Percentiles rank a stretch among this genome's conserved stretches.
These are phyloP conservation scores for Diadumene lineata DNA, from an alignment of 92 coral and sea anemone species.

Conservation along the genomic window DNA sequence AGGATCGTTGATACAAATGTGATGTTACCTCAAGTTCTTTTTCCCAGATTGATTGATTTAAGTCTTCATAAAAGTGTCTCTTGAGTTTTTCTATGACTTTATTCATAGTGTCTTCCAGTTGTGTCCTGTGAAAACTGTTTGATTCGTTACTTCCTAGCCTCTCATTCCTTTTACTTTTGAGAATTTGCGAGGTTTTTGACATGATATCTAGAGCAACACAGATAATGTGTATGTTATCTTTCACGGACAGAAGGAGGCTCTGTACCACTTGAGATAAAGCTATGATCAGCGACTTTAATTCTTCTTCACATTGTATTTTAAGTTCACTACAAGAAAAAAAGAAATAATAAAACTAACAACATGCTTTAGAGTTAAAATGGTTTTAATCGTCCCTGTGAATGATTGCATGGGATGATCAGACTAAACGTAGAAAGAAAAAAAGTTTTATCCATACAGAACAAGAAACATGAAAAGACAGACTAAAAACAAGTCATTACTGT, in stretches of 20 bases:
- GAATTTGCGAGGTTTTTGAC: neutral
- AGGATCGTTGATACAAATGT: too few relatives aligned
- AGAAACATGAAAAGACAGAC: too few relatives aligned
- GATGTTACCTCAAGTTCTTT: neutral
- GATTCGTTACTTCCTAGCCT: neutral
- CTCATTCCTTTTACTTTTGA: neutral
- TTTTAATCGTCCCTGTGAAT: too few relatives aligned
- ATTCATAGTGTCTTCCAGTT: neutral
- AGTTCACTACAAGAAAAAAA: constrained; percentile 5
- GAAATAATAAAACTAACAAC: too few relatives aligned
- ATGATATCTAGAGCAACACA: constrained; percentile 1
- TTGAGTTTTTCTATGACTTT: neutral
- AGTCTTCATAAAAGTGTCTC: neutral
- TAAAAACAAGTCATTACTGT: too few relatives aligned
- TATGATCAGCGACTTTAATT: constrained; percentile 3
- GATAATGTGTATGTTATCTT: neutral
- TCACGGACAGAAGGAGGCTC: neutral
- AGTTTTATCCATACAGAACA: too few relatives aligned
- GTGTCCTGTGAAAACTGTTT: neutral
- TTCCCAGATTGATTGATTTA: neutral
- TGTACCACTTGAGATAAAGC: constrained; percentile 6
- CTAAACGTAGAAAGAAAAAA: too few relatives aligned
- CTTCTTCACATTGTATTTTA: neutral
- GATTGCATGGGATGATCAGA: too few relatives aligned
- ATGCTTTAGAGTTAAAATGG: too few relatives aligned